Percentiles rank a stretch among this genome's conserved stretches.
phyloP scores from a whole-genome alignment of 2,888 invertebrate genomes.

The Labia minor region DNA sequence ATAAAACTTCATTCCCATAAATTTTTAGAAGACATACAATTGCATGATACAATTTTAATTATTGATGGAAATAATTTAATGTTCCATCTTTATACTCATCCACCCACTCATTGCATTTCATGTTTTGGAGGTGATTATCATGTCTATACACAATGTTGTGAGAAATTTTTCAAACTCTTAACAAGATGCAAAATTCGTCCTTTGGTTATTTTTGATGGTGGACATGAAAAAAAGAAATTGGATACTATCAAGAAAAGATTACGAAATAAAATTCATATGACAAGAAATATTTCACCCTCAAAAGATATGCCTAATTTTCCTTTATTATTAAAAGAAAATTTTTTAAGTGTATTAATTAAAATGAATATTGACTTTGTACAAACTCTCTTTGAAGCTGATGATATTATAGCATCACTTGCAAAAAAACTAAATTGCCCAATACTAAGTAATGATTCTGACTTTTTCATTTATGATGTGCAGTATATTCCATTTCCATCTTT shows the following conservation, averaged over 20 bases:
- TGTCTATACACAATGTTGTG: conserved; percentile 51
- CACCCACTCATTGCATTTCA: conserved; percentile 47
- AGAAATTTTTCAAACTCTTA: conserved; percentile 57
- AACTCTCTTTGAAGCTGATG: conserved; percentile 82
- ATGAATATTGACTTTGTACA: conserved; percentile 56
- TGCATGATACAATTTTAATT: conserved; percentile 58
- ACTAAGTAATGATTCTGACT: conserved; percentile 88
- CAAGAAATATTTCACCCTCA: conserved; percentile 45
- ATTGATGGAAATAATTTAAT: conserved; percentile 73
- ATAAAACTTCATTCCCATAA: conserved; percentile 53
- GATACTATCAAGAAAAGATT: conserved; percentile 51
- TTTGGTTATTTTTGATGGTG: conserved; percentile 71
- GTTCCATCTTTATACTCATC: conserved; percentile 54
- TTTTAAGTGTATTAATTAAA: conserved; percentile 55
- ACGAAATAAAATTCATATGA: conserved; percentile 47
- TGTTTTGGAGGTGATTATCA: conserved; percentile 83
- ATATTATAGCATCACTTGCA: conserved; percentile 73
- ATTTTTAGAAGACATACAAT: conserved; percentile 50
- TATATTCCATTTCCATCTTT: conserved; percentile 70
- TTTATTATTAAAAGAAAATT: conserved; percentile 59
- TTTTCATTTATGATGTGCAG: conserved; percentile 72
- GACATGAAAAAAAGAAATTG: conserved; percentile 59
- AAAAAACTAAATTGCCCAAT: conserved; percentile 71
- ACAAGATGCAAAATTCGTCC: conserved; percentile 58
- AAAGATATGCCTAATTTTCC: conserved; percentile 55